Evolutionary conservation across 2,888 invertebrate genomes (phyloP).

Genomic region (Lapara coniferarum): DNA sequence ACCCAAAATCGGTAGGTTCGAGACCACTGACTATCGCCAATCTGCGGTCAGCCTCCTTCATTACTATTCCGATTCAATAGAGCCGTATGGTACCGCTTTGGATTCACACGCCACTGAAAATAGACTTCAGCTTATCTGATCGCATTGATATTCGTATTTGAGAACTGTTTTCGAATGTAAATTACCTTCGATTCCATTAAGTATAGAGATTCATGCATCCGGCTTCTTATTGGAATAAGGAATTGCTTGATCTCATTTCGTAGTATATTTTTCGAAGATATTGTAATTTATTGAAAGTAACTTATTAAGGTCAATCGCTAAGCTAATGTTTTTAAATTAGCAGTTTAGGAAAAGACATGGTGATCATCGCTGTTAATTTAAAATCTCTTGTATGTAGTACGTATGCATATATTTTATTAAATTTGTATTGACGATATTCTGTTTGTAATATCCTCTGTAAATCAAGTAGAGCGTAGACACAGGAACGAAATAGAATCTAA

Average conservation of each 20-base stretch:
- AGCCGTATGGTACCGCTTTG: neutral
- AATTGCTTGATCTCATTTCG: neutral
- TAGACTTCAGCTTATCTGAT: conserved; percentile 23
- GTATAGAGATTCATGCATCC: conserved; percentile 29
- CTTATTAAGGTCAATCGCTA: no score
- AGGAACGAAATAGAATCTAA: neutral
- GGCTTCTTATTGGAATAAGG: neutral
- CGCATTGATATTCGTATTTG: conserved; percentile 5
- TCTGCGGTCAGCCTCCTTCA: conserved; percentile 7
- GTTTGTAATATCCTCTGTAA: no score
- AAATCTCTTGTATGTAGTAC: no score
- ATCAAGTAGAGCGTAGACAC: neutral
- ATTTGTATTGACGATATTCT: no score
- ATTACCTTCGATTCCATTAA: conserved; percentile 1
- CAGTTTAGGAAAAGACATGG: no score
- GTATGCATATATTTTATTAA: no score
- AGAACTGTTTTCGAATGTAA: conserved; percentile 21
- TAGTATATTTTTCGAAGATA: neutral
- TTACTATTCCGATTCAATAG: conserved; percentile 19
- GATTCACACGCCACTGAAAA: conserved; percentile 16
- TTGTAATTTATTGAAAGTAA: neutral
- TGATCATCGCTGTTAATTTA: no score
- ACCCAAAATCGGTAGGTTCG: no score
- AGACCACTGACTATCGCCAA: conserved; percentile 10
- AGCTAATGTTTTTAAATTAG: no score